Percentiles rank a stretch among this genome's conserved stretches.
Evolutionary conservation across 2,113 vertebrate species (phyloP).

Genomic region (Trachemys scripta): DNA sequence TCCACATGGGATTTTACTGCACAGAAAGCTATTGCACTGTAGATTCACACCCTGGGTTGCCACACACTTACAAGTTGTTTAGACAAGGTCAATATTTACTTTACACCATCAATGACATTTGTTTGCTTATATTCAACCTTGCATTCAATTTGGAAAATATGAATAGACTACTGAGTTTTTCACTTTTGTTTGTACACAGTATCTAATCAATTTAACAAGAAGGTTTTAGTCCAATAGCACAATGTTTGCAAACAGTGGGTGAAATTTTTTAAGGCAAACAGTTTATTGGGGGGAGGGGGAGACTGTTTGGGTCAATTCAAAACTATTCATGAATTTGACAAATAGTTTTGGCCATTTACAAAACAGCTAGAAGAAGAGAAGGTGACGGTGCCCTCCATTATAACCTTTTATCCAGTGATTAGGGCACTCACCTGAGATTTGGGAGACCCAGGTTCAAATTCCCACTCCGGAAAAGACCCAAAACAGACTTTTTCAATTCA

Average conservation of each 20-base stretch:
- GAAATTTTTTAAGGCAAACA: background rate
- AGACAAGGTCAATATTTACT: background rate
- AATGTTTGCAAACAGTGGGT: background rate
- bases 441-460: too few species aligned
- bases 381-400: too few species aligned
- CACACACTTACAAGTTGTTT: background rate
- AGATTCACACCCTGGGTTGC: background rate
- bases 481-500: too few species aligned
- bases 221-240: background rate
- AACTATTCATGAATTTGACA: too few species aligned
- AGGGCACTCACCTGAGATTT: too few species aligned
- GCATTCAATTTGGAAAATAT: background rate
- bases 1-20: background rate
- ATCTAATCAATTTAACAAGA: constrained; percentile 5
- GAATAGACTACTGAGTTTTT: background rate
- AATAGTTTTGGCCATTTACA: too few species aligned
- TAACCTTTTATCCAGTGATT: too few species aligned
- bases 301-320: too few species aligned
- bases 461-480: too few species aligned
- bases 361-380: too few species aligned
- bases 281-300: too few species aligned
- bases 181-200: background rate
- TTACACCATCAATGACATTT: background rate
- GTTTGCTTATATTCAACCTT: background rate
- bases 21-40: too few species aligned